phyloP scores from a whole-genome alignment of 2,888 invertebrate species.

The Drosophila mayaguana region DNA sequence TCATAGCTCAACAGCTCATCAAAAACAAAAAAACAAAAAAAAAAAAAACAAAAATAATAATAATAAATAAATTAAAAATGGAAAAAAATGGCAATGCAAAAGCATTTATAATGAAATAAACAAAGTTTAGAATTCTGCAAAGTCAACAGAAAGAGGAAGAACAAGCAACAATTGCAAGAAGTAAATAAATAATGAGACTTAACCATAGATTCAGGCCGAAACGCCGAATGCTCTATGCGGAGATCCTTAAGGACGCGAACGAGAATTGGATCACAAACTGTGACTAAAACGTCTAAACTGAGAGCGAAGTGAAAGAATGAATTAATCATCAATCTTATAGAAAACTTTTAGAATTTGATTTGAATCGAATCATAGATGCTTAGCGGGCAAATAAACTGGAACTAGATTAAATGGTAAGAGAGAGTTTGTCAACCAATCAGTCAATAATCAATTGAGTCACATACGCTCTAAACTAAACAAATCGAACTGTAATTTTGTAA shows the following conservation, averaged over 20 bases:
- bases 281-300: not conserved
- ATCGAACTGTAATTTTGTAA: too few species aligned
- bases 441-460: too few species aligned
- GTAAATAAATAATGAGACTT: conserved; percentile 12
- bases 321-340: too few species aligned
- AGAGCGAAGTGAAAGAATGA: not conserved
- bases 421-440: too few species aligned
- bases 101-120: conserved; percentile 34
- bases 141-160: conserved; percentile 53
- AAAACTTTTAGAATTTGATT: too few species aligned
- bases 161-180: conserved; percentile 20
- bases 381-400: too few species aligned
- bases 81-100: not conserved
- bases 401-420: too few species aligned
- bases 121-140: conserved; percentile 61
- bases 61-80: not conserved
- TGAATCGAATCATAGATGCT: too few species aligned
- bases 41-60: not conserved
- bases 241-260: not conserved
- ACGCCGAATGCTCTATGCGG: conserved; percentile 27
- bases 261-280: not conserved
- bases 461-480: too few species aligned
- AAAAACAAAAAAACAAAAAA: not conserved
- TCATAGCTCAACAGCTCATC: conserved; percentile 30
- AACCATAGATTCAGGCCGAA: conserved; percentile 10